Percentiles rank a stretch among this genome's conserved stretches.
These are phyloP conservation scores for Chrysina gloriosa DNA, from an alignment of 2,888 invertebrate species.

Conservation along the genomic window DNA sequence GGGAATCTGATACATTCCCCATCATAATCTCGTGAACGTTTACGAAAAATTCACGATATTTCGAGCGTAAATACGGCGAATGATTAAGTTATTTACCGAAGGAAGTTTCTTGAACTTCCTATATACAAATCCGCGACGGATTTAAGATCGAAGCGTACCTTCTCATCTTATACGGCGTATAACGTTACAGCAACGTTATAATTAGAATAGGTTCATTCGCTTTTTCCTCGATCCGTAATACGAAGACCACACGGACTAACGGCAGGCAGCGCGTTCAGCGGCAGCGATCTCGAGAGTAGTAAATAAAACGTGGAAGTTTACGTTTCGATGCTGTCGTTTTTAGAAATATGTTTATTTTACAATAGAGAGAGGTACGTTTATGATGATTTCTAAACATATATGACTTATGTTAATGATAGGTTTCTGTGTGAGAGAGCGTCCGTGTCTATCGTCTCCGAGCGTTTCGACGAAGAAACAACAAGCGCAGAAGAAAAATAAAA, in stretches of 20 bases:
- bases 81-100: slow-evolving; percentile 13
- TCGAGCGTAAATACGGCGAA: background rate
- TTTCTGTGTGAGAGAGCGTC: background rate
- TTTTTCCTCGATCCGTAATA: slow-evolving; percentile 11
- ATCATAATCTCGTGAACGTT: no score
- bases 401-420: slow-evolving; percentile 38
- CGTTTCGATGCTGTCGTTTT: slow-evolving; percentile 36
- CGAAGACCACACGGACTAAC: slow-evolving; percentile 5
- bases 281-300: slow-evolving; percentile 20
- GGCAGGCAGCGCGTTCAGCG: slow-evolving; percentile 1
- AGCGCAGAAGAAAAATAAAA: slow-evolving; percentile 11
- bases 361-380: slow-evolving; percentile 38
- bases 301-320: slow-evolving; percentile 42
- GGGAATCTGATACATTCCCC: no score
- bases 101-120: slow-evolving; percentile 18
- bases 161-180: slow-evolving; percentile 1
- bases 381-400: slow-evolving; percentile 39
- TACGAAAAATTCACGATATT: no score
- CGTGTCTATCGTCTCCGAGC: slow-evolving; percentile 10
- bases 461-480: slow-evolving; percentile 7
- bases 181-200: slow-evolving; percentile 28
- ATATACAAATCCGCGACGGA: slow-evolving; percentile 3
- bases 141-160: background rate
- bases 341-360: slow-evolving; percentile 42
- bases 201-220: slow-evolving; percentile 37